Conservation (phyloP, 2,113 vertebrate species). For the Lepus americanus region DNA sequence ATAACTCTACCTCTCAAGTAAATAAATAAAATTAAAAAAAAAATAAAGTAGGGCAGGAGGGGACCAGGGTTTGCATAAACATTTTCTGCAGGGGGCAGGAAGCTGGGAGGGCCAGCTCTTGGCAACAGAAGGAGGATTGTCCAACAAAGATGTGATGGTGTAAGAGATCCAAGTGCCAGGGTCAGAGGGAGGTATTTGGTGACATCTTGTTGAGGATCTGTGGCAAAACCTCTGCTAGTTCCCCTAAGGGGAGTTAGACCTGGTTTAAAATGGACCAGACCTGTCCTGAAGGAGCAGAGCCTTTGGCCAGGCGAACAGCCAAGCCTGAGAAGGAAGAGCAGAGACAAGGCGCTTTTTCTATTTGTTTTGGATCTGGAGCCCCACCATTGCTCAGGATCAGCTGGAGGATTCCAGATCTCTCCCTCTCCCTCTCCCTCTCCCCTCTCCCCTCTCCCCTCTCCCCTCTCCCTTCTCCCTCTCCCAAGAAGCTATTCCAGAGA, state of each 20-base stretch:
- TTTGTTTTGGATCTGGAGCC: background rate
- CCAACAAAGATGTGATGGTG: background rate
- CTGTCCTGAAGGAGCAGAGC: background rate
- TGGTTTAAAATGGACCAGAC: background rate
- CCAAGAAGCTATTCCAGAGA: background rate
- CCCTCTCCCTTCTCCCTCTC: no score
- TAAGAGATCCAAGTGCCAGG: background rate
- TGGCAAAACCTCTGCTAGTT: background rate
- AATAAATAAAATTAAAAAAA: background rate
- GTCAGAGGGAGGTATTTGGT: background rate
- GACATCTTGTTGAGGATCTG: constrained; percentile 1
- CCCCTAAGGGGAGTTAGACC: background rate
- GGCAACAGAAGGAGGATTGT: background rate
- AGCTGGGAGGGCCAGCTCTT: background rate
- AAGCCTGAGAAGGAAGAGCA: background rate
- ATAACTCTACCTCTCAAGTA: no score
- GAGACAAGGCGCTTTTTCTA: background rate
- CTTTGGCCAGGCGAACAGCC: background rate
- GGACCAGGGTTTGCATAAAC: background rate
- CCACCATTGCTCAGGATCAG: background rate
- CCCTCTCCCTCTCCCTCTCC: no score
- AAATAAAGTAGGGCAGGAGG: background rate
- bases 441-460: no score
- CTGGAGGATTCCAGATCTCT: background rate
- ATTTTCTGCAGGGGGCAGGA: background rate